Base-by-base conservation (phyloP, 2,888 invertebrate species). In the Napeogenes inachia region DNA sequence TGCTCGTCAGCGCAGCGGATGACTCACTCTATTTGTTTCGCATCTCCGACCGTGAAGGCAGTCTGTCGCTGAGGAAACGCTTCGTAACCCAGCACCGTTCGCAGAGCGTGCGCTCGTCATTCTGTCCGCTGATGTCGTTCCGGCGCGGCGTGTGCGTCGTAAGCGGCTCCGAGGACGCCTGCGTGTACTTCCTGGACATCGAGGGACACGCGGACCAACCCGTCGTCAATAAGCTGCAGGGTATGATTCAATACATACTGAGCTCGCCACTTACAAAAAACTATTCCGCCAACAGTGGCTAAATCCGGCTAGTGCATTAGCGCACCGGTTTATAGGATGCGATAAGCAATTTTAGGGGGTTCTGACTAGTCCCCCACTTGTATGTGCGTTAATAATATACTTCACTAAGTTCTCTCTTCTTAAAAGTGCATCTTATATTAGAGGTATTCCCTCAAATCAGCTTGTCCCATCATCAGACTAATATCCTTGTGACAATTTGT, bases 91-190 rank as follows among this genome's bases (percentile, higher is more conserved):
- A 87, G 57, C 95, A 95, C 80, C 86, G 89, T 58, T 84, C 80
- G 54, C 89, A 91, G 74, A 81, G 92, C 67, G 92, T 96, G 32
- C 91, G 92, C 70, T 95, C 96, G 42, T 94, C 95, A 4, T 97
- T 97, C 89, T 97, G 97, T 76, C 96, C 97, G 4, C 93, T 94
- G 69, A 95, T 95, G 94, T 95, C 95, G 69, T 95, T 95, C 85
- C 89, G 95, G 58, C 94, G 95, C 84, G 95, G 95, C 67, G 94
- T 95, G 63, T 95, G 95, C 89, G 94, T 95, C 68, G 95, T 95
- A 56, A 93, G 94, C 62, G 95, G 95, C 66, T 93, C 94, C 81
- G 95, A 95, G 86, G 96, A 96, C 87, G 93, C 94, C 61, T 93
- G 93, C 80, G 94, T 96, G 54, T 94, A 95, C 84, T 95, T 96